Evolutionary conservation across 2,888 invertebrate genomes (phyloP).

Genomic region (Pseudococcus jackbeardsleyi): DNA sequence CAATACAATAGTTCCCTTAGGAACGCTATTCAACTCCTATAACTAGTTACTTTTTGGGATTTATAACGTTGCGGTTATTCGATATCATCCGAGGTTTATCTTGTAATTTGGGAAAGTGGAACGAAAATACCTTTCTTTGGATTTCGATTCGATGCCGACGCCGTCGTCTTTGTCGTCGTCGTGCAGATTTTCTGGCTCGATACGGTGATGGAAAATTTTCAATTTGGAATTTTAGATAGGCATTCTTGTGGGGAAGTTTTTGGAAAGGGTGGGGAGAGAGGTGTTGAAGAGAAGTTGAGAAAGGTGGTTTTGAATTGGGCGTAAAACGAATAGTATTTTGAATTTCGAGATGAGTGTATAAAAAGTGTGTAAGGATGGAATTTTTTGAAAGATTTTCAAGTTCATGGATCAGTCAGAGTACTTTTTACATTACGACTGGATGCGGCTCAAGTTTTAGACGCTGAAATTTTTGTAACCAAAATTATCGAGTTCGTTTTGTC

Average conservation of each 20-base stretch:
- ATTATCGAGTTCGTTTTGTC: too few relatives aligned
- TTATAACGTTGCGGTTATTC: slow-evolving; percentile 61
- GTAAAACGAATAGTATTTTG: too few relatives aligned
- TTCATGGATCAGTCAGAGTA: too few relatives aligned
- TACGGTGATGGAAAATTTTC: slow-evolving; percentile 1
- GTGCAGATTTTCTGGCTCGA: not conserved
- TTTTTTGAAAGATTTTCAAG: too few relatives aligned
- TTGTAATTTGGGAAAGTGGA: slow-evolving; percentile 60
- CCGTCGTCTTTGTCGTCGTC: not conserved
- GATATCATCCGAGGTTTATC: slow-evolving; percentile 59
- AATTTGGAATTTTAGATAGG: not conserved
- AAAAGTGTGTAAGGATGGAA: too few relatives aligned
- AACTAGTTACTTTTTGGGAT: slow-evolving; percentile 61
- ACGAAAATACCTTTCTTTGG: slow-evolving; percentile 47
- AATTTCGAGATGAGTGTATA: too few relatives aligned
- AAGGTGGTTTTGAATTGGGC: too few relatives aligned
- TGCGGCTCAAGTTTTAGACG: too few relatives aligned
- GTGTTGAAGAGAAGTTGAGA: too few relatives aligned
- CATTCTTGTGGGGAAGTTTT: not conserved
- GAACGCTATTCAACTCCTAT: slow-evolving; percentile 61
- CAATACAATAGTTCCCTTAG: slow-evolving; percentile 62
- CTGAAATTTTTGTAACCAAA: too few relatives aligned
- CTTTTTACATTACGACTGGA: too few relatives aligned
- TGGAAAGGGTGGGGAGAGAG: too few relatives aligned
- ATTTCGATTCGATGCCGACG: not conserved